Evolutionary conservation across 2,888 invertebrate species (phyloP), one percentile per base, ranked within the genome.

Genomic region (Agriopis leucophaearia): DNA sequence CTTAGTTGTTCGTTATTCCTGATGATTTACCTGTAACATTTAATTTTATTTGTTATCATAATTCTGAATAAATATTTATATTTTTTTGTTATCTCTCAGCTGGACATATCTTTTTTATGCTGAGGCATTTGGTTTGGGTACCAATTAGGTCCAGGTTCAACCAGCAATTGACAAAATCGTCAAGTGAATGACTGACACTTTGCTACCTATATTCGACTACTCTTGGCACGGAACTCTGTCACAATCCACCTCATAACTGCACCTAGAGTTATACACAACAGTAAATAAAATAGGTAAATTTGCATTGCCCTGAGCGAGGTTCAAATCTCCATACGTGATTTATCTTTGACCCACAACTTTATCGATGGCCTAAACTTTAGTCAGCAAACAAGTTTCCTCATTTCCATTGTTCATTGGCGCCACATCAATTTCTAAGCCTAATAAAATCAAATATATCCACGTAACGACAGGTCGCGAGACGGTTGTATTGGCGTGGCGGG

Each of bases 341-440:
- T 59, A 67, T 55, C 15, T 58, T 16, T 48, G 58, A 58, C 58
- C 38, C 50, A 58, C 38, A 42, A 59, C 44, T 59, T 67, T 52
- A 63, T 59, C 44, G 59, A 48, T 36, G 48, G 44, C 56, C 50
- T 45, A 67, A 62, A 52, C 38, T 56, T 38, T 50, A 16, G 58
- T 35, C 59, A n/a, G 58, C 44, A 63, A 67, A 67, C 67, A 58
- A 18, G 67, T 67, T 67, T 67, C 27, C 59, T 54, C 59, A 50
- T 59, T 59, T 55, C 59, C 15, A 67, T 67, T 67, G 67, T 67
- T 63, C 44, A 16, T 47, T 60, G 74, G 74, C 74, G 74, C 74
- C 74, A 71, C 69, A 68, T 65, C 66, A 61, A 72, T 74, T 62
- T 62, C 59, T 69, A 69, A 64, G 64, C 63, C 55, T 67, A 68